Base-by-base conservation (phyloP, 1,140 invertebrate genomes). In the Drosophila simulans region DNA sequence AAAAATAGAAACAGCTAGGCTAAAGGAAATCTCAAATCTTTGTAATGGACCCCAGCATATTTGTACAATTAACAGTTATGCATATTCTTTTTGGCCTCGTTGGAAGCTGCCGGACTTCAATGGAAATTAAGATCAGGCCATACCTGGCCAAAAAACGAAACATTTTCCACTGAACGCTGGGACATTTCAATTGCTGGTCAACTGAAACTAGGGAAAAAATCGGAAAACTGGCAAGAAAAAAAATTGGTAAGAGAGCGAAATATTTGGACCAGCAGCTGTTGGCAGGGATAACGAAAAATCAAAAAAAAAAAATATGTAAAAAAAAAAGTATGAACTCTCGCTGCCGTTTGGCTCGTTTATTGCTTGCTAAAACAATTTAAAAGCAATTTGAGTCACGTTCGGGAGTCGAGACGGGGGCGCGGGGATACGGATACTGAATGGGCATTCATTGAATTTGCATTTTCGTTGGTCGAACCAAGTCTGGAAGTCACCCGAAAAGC, bases 321-420 rank as follows among this genome's bases (percentile, higher is more conserved):
- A 55, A 48, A 49, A 51, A 34, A 51, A 53, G 64, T 59, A 25
- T 55, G 54, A 62, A 72, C 68, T 75, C 77, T 80, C 71, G 57
- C 60, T 46, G 22, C 37, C 51, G 43, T 25, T 70, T 40, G 45
- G 59, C 59, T 80, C 64, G 60, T 60, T 58, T 66, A 84, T 83
- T 69, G 73, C 58, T 78, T 52, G 74, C 66, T 72, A 78, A 78
- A 89, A 89, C 84, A 84, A 89, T 89, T 89, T 89, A 90, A 89
- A 90, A 90, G 73, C 85, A 90, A 89, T 90, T 89, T 89, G 73
- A 89, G 85, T 80, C 75, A 59, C 65, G 77, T 53, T 62, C 31
- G 69, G 48, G 48, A 46, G 59, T n/a, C 42, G n/a, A 7, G n/a
- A 39, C 4, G 37, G n/a, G n/a, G n/a, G 7, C 20, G 4, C 34